Base-by-base conservation (phyloP, 2,888 invertebrate species). In the Loripinus fragilis region DNA sequence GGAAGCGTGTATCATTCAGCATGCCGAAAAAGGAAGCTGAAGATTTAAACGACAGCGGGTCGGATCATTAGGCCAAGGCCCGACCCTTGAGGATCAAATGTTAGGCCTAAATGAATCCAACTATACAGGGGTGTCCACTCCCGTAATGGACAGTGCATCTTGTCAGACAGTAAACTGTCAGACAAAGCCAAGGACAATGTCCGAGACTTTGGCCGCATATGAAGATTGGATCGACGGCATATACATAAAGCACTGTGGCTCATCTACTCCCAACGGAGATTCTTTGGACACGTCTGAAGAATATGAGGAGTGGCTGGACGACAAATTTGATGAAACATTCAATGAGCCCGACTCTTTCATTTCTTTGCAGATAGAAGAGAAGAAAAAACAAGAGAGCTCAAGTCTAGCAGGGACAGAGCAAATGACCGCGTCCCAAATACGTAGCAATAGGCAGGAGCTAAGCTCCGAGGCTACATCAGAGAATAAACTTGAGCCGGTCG, bases 31-130 rank as follows among this genome's bases (percentile, higher is more conserved):
- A 17, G 60, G 7, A 17, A 60, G 28, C 7, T 52, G 60, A 60
- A 20, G 60, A 60, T 60, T 60, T 60, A 60, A 60, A 60, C 60
- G 33, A 33, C 60, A 33, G 33, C 20, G 60, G 60, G 60, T 60
- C 60, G 60, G 60, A 60, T 17, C 60, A 3, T 3, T 1, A 60
- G 60, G 60, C 60, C 60, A 33, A 60, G 60, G 60, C 17, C 33
- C 60, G 60, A 33, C 60, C 60, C 60, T n/a, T n/a, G n/a, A n/a
- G n/a, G n/a, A n/a, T n/a, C n/a, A n/a, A n/a, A n/a, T n/a, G n/a
- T n/a, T n/a, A n/a, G n/a, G n/a, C n/a, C n/a, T n/a, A n/a, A n/a
- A n/a, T n/a, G n/a, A n/a, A n/a, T n/a, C n/a, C n/a, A n/a, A n/a
- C n/a, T n/a, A n/a, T n/a, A n/a, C n/a, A n/a, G n/a, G n/a, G n/a